phyloP scores from a whole-genome alignment of 2,113 vertebrate genomes.

The Ptilorrhoa leucosticta region DNA sequence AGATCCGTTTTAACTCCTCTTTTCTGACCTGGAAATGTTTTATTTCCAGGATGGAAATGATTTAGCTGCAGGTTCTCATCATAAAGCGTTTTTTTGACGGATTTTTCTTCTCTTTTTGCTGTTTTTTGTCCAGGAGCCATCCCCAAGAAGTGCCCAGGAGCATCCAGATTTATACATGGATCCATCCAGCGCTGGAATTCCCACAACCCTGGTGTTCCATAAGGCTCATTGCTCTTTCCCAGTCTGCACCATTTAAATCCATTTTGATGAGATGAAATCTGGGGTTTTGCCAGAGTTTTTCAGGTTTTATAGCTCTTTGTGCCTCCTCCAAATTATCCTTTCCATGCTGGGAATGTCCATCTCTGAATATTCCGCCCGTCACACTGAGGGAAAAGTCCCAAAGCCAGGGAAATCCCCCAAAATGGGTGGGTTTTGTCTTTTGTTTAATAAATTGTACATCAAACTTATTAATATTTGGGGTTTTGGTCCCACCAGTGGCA shows the following conservation, averaged over 20 bases:
- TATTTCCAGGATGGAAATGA: background rate
- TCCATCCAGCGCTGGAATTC: background rate
- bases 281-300: background rate
- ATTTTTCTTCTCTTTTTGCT: background rate
- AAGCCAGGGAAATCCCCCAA: background rate
- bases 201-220: background rate
- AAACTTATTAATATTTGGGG: background rate
- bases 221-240: background rate
- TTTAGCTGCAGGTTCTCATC: background rate
- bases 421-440: background rate
- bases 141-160: background rate
- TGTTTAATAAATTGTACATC: background rate
- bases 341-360: accelerated
- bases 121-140: background rate
- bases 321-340: background rate
- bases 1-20: background rate
- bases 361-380: background rate
- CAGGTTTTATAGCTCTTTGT: background rate
- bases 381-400: background rate
- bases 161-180: background rate
- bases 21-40: background rate
- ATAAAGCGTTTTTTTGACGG: background rate
- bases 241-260: background rate
- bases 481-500: background rate
- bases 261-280: background rate